Evolutionary conservation across 2,113 vertebrate genomes (phyloP), one percentile per base, ranked within the genome.

Genomic region (Oncorhynchus tshawytscha): DNA sequence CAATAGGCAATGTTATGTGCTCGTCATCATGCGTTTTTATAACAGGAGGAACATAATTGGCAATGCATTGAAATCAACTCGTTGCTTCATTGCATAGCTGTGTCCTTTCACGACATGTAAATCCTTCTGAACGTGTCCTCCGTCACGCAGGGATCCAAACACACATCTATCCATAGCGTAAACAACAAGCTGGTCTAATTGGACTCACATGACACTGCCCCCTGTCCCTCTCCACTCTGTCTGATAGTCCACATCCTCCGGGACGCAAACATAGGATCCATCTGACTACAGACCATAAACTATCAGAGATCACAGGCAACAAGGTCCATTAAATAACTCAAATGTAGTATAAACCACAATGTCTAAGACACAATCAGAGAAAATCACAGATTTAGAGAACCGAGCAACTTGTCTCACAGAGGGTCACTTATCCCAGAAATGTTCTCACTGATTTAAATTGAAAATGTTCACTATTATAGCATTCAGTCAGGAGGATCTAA

Each of bases 121-220:
- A 8, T 70, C 18, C 82, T 78, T 79, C 84, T 70, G 5, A 54
- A 24, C 67, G 66, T 71, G 62, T 69, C 71, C 18, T 64, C 75
- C 22, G 78, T 79, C 88, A 79, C 87, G 82, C 84, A 78, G 84
- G 81, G 82, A 81, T 82, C 86, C 77, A 74, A 72, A 73, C 85
- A 85, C 79, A 86, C 80, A 88, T 88, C 84, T 45, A 16, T 18
- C 78, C 87, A 64, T 64, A 85, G 81, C 78, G 82, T 90, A 89
- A 90, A 91, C 85, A 89, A 87, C 81, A 84, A 79, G 81, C 84
- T 81, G 87, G 85, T 85, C 86, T 92, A 88, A 91, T 89, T 87
- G 86, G 79, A 78, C 87, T 91, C 88, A 88, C 88, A 89, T 91
- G 89, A 90, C 66, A 12, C 69, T 48, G 29, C 13, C 16, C 72